Base-by-base conservation (phyloP, 2,113 vertebrate genomes). In the Tenebrosternarchus preto region DNA sequence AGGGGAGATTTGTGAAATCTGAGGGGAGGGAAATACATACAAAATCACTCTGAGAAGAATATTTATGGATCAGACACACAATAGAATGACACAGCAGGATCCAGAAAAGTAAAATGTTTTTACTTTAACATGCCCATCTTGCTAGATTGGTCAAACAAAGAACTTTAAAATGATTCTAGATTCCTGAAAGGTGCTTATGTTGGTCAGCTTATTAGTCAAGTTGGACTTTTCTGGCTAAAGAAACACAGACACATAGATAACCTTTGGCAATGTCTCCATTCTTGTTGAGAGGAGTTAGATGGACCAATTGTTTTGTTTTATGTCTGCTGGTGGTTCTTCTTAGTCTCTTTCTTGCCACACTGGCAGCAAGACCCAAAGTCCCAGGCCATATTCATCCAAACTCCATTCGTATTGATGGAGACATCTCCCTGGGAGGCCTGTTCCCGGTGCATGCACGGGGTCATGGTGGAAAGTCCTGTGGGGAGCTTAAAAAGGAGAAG, bases 401-500 rank as follows among this genome's bases (percentile, higher is more conserved):
- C 91, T 99, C 97, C 83, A 98, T 99, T 90, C 95, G 96, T 81
- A 96, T 99, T 1, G 97, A 99, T 43, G 97, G 97, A n/a, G 97
- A 99, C 85, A 96, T 99, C 88, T 96, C 97, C 0, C 90, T 99
- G 61, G 97, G 97, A 9, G 97, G 97, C 73, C 95, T 99, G 66
- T 99, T 99, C 87, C 97, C 97, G 0, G 97, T 99, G 27, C 97
- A 99, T 0, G 93, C 95, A 60, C 93, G 97, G 22, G 96, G 97
- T 20, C 87, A 93, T 0, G 96, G 97, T 85, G 97, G 97, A 83
- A 97, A 96, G 82, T 93, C 96, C 55, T 99, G 97, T 0, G 97
- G 96, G 39, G 97, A 99, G 87, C 94, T 99, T 53, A 99, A 99
- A 91, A 98, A 98, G 87, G 97, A 99, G 86, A 98, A 98, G 83